Base-by-base conservation (phyloP, 2,888 invertebrate species). In the Nymphalis polychloros region DNA sequence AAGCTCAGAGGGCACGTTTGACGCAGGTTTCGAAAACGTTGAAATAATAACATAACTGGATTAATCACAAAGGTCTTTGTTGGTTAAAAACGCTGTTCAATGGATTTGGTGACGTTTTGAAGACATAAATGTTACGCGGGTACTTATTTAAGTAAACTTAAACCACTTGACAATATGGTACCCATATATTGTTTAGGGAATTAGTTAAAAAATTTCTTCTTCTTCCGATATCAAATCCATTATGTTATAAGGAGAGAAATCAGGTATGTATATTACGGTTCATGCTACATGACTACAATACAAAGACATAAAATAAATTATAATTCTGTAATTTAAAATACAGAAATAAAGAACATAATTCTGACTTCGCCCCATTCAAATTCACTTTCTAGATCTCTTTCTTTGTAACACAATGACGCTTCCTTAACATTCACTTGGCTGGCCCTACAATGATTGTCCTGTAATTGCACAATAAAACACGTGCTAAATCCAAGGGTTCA, bases 391-490 rank as follows among this genome's bases (percentile, higher is more conserved):
- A 19, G 35, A 57, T 64, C 49, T 60, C 50, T 66, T 71, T 69
- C 69, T 71, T 63, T 57, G n/a, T 65, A 20, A 46, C 49, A 85
- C 84, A 85, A 85, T 80, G 71, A 76, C 63, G 84, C 85, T 88
- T 89, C 87, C 85, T 87, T 74, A 79, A 75, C 75, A 75, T 77
- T 79, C 79, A 80, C 77, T 74, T 76, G 77, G 76, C 41, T 72
- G 69, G 75, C 81, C 82, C 82, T 75, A 75, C 78, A 79, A 81
- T 88, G 86, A 88, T 90, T 88, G 89, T 85, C 79, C 81, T 86
- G 84, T 89, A 87, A 90, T 87, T 89, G 87, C 77, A 85, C 89
- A 90, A 90, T 90, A 86, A 85, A 87, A 88, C 91, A 90, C 90
- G 90, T 90, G 91, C 87, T 89, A 77, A 74, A 75, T 82, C 82